Evolutionary conservation across 2,113 vertebrate genomes (phyloP).

Genomic region (Alligator mississippiensis): DNA sequence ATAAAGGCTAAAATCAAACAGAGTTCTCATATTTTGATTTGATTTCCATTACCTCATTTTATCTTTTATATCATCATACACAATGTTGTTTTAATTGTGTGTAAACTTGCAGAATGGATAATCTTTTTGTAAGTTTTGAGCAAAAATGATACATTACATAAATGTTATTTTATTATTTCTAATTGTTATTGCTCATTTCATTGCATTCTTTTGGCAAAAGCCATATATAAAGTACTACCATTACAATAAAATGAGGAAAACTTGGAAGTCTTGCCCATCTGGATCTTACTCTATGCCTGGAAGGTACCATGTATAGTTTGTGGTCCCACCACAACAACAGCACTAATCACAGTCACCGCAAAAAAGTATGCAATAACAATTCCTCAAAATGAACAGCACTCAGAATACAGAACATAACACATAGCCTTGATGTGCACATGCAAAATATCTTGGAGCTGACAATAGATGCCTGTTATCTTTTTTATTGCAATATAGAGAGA

Average conservation of each 20-base stretch:
- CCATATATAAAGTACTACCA: too few species aligned
- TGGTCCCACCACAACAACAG: accelerated
- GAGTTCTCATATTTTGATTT: too few species aligned
- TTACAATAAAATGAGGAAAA: neutral
- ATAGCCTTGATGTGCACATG: neutral
- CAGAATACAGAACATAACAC: neutral
- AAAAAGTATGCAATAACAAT: neutral
- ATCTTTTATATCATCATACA: too few species aligned
- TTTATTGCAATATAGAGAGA: neutral
- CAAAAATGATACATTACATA: too few species aligned
- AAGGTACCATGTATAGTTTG: neutral
- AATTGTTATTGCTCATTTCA: too few species aligned
- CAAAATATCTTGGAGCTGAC: neutral
- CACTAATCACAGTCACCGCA: neutral
- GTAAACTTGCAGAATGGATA: too few species aligned
- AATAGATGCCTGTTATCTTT: neutral
- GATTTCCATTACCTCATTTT: too few species aligned
- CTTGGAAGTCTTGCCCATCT: neutral
- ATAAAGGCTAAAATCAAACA: too few species aligned
- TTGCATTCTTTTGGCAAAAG: too few species aligned
- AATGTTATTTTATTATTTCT: too few species aligned
- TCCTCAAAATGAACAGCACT: neutral
- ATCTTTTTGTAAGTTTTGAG: too few species aligned
- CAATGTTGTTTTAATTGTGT: too few species aligned
- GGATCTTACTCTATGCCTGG: neutral